Percentiles rank a stretch among this genome's conserved stretches.
These are phyloP conservation scores for Brachionus koreanus DNA, from an alignment of 1,140 invertebrate genomes.

Conservation along the genomic window DNA sequence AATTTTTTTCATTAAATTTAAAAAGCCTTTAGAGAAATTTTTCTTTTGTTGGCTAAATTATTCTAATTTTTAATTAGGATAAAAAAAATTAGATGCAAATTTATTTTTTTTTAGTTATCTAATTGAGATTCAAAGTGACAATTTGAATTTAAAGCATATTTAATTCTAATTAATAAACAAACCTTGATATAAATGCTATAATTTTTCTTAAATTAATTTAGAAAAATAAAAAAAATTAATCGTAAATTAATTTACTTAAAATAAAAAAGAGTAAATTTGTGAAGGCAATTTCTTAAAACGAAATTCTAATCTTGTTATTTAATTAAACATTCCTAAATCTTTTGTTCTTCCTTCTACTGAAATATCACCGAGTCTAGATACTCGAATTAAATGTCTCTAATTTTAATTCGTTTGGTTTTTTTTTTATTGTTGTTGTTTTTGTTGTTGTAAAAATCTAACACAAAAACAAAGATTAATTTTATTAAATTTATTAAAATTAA, in stretches of 20 bases:
- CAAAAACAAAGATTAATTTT: neutral
- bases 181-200: neutral
- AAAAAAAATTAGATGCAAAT: neutral
- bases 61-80: neutral
- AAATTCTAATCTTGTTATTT: neutral
- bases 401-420: slow-evolving; percentile 29
- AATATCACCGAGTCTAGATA: slow-evolving; percentile 2
- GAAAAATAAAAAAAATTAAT: neutral
- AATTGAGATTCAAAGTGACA: neutral
- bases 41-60: too few species aligned
- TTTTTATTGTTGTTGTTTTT: neutral
- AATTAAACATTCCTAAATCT: neutral
- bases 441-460: neutral
- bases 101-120: neutral
- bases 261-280: neutral
- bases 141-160: neutral
- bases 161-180: neutral
- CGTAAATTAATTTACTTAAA: neutral
- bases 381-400: slow-evolving; percentile 10
- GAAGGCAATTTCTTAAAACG: neutral
- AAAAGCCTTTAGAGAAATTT: too few species aligned
- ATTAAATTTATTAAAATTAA: slow-evolving; percentile 19
- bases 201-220: neutral
- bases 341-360: slow-evolving; percentile 12
- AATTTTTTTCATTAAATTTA: too few species aligned